Base-by-base conservation (phyloP, 2,888 invertebrate genomes). In the Gnatocerus cornutus region DNA sequence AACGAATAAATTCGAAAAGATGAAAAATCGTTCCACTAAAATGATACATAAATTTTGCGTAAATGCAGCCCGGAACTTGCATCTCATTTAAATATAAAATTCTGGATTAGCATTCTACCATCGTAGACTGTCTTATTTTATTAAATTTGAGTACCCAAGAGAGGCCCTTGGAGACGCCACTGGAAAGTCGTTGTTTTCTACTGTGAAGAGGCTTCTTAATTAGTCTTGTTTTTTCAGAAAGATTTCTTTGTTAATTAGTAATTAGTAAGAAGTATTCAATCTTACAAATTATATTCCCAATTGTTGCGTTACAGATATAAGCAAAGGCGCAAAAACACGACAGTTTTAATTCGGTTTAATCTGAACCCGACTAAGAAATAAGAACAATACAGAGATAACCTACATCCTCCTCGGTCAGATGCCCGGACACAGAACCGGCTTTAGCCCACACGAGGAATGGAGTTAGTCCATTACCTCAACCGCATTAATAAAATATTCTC, bases 341-440 rank as follows among this genome's bases (percentile, higher is more conserved):
- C 43, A 41, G 14, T 67, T 58, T 58, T 67, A 58, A 67, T 68
- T 62, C 37, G 62, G 45, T 16, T 62, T 68, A 68, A 68, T 68
- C 68, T 63, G 46, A 55, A 73, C 70, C 74, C 48, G 56, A 56
- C 56, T 46, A 13, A 61, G 74, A 76, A 78, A 76, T 73, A 79
- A 79, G 78, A 78, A 79, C 78, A 80, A 76, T 77, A 76, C 76
- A 74, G 76, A 79, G 80, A 80, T 80, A 80, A 80, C 80, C 80
- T 78, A 80, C 79, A 80, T 80, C 78, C 77, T 79, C 75, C 74
- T 75, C 77, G 77, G 76, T 76, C 79, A 76, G 79, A 69, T 46
- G 48, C 63, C 58, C 69, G 59, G 37, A 56, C 63, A 27, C 68
- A 53, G 62, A 77, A 76, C 78, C 77, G 74, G 76, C 75, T 52